phyloP scores from a whole-genome alignment of 1,140 invertebrate genomes.

The Ditylenchus dipsaci region DNA sequence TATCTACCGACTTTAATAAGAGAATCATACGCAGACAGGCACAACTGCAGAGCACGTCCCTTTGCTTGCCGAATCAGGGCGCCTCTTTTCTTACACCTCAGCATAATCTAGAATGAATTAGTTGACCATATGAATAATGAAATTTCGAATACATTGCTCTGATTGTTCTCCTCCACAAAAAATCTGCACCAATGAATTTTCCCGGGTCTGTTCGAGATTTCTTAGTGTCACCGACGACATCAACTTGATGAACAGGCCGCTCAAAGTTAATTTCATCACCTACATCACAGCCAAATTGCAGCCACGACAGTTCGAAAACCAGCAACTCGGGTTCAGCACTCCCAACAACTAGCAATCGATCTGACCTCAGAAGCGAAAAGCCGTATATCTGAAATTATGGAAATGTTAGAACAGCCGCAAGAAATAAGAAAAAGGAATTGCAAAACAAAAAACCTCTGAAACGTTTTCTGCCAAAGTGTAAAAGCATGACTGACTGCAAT shows the following conservation, averaged over 20 bases:
- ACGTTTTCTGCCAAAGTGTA: slow-evolving; percentile 72
- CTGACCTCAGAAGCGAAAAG: slow-evolving; percentile 65
- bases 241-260: slow-evolving; percentile 61
- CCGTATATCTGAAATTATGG: slow-evolving; percentile 69
- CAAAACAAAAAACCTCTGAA: slow-evolving; percentile 60
- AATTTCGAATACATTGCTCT: slow-evolving; percentile 43
- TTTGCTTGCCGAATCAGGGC: slow-evolving; percentile 71
- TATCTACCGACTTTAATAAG: too few relatives aligned
- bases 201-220: slow-evolving; percentile 17
- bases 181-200: slow-evolving; percentile 32
- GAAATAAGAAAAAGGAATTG: slow-evolving; percentile 1
- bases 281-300: slow-evolving; percentile 50
- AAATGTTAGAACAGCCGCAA: too few relatives aligned
- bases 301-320: slow-evolving; percentile 70
- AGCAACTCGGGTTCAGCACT: slow-evolving; percentile 75
- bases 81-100: slow-evolving; percentile 72
- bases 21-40: slow-evolving; percentile 44
- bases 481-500: slow-evolving; percentile 75
- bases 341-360: slow-evolving; percentile 74
- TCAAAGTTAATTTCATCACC: slow-evolving; percentile 8
- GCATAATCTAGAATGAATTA: slow-evolving; percentile 62
- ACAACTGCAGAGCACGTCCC: slow-evolving; percentile 65
- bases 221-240: slow-evolving; percentile 46
- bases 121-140: not conserved
- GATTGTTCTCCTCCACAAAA: slow-evolving; percentile 56